Evolutionary conservation across 2,888 invertebrate genomes (phyloP).

Genomic region (Branchinecta sandiegonensis): DNA sequence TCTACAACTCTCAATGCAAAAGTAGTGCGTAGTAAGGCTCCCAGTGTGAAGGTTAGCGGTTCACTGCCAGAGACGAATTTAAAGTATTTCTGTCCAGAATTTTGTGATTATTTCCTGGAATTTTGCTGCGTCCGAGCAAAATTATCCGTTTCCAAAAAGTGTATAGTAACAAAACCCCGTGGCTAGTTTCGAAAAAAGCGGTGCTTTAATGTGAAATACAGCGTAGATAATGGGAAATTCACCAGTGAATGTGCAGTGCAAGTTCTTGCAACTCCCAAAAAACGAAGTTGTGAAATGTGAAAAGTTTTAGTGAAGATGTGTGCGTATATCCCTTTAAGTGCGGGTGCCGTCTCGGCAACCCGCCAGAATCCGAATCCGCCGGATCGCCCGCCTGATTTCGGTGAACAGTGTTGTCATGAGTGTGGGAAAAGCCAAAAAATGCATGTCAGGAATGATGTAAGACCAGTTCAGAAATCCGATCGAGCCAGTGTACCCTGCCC

Average conservation of each 20-base stretch:
- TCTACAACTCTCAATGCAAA: neutral
- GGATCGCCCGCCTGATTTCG: neutral
- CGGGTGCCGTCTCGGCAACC: neutral
- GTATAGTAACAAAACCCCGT: too few relatives aligned
- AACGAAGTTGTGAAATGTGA: too few relatives aligned
- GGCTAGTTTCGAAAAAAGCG: too few relatives aligned
- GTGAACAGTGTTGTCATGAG: neutral
- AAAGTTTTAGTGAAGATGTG: too few relatives aligned
- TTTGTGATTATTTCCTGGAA: too few relatives aligned
- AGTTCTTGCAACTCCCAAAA: too few relatives aligned
- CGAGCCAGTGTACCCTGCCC: neutral
- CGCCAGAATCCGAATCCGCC: neutral
- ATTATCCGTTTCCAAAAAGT: too few relatives aligned
- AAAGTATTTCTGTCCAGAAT: neutral
- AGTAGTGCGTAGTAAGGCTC: constrained; percentile 11
- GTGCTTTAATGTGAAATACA: too few relatives aligned
- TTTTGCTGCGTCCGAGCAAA: too few relatives aligned
- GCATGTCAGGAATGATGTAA: neutral
- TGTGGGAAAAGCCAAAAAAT: neutral
- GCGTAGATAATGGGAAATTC: too few relatives aligned
- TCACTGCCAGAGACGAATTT: neutral
- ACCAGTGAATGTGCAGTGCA: too few relatives aligned
- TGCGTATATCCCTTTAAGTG: too few relatives aligned
- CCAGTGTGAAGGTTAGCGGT: neutral
- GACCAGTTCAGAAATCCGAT: neutral